These are phyloP conservation scores for Epizoanthus stellaris DNA, from an alignment of 92 coral and sea anemone genomes.

Conservation along the genomic window DNA sequence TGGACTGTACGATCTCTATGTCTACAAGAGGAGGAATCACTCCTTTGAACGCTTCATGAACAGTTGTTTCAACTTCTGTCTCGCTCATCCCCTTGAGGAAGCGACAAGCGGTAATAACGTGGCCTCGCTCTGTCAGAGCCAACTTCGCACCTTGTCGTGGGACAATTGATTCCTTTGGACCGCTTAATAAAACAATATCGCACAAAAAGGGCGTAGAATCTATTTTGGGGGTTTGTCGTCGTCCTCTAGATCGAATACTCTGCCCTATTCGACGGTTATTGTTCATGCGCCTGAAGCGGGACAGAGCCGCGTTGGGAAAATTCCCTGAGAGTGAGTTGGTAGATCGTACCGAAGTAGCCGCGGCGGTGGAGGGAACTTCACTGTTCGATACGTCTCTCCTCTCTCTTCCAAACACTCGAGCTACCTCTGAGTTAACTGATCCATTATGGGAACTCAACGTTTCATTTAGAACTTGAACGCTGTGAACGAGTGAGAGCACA, in stretches of 20 bases:
- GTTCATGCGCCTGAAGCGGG: slow-evolving; percentile 31
- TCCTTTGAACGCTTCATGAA: slow-evolving; percentile 61
- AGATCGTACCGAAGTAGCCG: slow-evolving; percentile 2
- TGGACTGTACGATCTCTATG: slow-evolving; percentile 42
- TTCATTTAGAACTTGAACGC: too few species aligned
- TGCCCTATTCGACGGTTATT: slow-evolving; percentile 31
- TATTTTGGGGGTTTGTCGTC: background rate
- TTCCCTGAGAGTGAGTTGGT: slow-evolving; percentile 8
- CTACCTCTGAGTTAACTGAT: background rate
- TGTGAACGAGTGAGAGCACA: too few species aligned
- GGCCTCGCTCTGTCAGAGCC: slow-evolving; percentile 59
- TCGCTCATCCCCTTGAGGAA: slow-evolving; percentile 61
- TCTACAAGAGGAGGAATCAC: slow-evolving; percentile 47
- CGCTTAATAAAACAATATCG: slow-evolving; percentile 48
- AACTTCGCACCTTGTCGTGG: slow-evolving; percentile 47
- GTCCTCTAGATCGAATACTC: background rate
- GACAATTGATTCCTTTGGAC: slow-evolving; percentile 37
- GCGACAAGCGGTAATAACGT: slow-evolving; percentile 60
- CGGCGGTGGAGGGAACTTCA: background rate
- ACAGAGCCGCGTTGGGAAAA: slow-evolving; percentile 17
- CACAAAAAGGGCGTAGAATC: slow-evolving; percentile 54
- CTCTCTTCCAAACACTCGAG: slow-evolving; percentile 33
- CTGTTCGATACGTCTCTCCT: slow-evolving; percentile 23
- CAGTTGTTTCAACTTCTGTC: slow-evolving; percentile 56
- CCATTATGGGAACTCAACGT: too few species aligned